Conservation (phyloP, 2,888 invertebrate genomes). For the Holacanthella duospinosa region DNA sequence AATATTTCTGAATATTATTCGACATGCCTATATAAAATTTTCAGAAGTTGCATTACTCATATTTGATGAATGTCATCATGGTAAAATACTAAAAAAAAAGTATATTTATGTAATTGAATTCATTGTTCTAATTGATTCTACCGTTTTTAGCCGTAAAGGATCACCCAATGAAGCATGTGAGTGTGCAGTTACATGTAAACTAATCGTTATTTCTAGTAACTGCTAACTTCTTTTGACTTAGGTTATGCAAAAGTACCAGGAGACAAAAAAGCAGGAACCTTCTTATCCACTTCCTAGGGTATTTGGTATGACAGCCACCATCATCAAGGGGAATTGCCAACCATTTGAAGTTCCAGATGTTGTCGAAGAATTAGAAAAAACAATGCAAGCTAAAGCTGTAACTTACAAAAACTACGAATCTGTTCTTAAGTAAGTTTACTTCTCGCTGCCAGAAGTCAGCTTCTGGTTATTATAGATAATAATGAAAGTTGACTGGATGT, state of each 20-base stretch:
- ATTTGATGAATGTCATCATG: constrained; percentile 93
- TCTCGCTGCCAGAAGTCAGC: neutral
- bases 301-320: constrained; percentile 74
- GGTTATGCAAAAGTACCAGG: constrained; percentile 25
- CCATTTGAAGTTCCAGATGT: constrained; percentile 43
- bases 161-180: constrained; percentile 70
- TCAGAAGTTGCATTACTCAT: constrained; percentile 61
- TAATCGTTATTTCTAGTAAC: neutral
- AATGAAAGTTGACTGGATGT: neutral
- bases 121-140: constrained; percentile 1
- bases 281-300: constrained; percentile 53
- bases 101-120: neutral
- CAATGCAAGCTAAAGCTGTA: constrained; percentile 59
- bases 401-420: constrained; percentile 50
- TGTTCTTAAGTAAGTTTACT: constrained; percentile 48
- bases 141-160: constrained; percentile 49
- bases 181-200: constrained; percentile 16
- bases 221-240: constrained; percentile 7
- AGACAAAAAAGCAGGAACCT: constrained; percentile 46
- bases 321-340: constrained; percentile 57
- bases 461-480: neutral
- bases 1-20: constrained; percentile 62
- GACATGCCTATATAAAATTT: constrained; percentile 46
- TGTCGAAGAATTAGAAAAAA: constrained; percentile 55
- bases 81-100: neutral